A percentile compares a stretch with the other conserved stretches of the same genome.
phyloP scores from a whole-genome alignment of 2,797 vertebrate genomes.

The Halcyon leucocephala region DNA sequence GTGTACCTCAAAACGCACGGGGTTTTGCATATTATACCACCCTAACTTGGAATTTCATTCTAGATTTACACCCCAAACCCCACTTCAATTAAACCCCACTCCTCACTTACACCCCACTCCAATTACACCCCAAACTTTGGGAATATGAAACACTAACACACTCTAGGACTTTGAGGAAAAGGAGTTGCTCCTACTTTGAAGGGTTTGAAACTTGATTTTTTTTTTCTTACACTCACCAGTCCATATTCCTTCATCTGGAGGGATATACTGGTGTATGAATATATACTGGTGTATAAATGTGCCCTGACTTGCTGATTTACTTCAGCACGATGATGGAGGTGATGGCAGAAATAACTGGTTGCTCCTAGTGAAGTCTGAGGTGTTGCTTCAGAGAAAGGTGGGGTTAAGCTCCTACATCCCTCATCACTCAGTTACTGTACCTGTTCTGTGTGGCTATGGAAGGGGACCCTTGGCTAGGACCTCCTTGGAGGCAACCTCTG shows the following conservation, averaged over 20 bases:
- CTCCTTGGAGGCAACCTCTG: background rate
- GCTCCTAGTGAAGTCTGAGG: background rate
- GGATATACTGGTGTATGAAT: background rate
- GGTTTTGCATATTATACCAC: background rate
- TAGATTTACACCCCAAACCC: too few species aligned
- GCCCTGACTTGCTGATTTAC: background rate
- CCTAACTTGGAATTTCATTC: background rate
- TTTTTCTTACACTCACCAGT: background rate
- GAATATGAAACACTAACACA: background rate
- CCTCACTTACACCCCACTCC: too few species aligned
- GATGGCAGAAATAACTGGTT: background rate
- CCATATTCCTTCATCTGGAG: background rate
- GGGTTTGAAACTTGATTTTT: background rate
- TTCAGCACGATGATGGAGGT: background rate
- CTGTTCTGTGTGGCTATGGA: background rate
- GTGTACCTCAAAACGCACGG: background rate
- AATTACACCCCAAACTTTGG: too few species aligned
- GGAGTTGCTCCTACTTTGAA: background rate
- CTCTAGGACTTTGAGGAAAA: background rate
- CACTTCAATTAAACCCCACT: too few species aligned
- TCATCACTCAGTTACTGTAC: background rate
- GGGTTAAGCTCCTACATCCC: background rate
- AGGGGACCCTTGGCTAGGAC: background rate
- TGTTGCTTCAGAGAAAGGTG: background rate
- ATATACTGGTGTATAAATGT: background rate